Evolutionary conservation across 2,797 vertebrate species (phyloP).

Genomic region (Choloepus didactylus): DNA sequence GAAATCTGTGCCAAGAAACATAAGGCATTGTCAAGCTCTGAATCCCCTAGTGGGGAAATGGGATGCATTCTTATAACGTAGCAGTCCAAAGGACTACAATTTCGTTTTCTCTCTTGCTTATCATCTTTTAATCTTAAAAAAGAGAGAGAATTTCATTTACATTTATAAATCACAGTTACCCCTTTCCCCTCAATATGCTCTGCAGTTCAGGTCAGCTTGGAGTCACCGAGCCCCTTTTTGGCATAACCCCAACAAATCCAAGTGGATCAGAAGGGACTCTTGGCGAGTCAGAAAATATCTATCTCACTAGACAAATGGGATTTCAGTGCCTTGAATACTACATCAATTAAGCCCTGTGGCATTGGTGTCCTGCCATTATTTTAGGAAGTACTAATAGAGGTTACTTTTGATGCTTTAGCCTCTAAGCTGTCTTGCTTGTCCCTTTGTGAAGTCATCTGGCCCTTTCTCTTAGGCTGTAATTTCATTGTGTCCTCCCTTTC

Average conservation of each 20-base stretch:
- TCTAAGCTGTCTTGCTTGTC: neutral
- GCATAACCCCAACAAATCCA: neutral
- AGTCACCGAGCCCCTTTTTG: conserved; percentile 12
- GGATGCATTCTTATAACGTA: neutral
- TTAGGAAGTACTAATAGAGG: neutral
- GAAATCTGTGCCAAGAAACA: conserved; percentile 34
- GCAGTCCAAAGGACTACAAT: neutral
- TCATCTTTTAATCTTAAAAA: conserved; percentile 54
- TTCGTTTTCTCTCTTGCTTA: neutral
- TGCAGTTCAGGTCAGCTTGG: neutral
- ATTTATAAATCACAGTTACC: conserved; percentile 9
- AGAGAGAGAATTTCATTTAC: conserved; percentile 1
- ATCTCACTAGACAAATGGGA: neutral
- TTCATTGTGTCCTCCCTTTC: neutral
- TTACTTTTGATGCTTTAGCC: neutral
- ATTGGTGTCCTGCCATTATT: conserved; percentile 6
- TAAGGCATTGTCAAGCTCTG: neutral
- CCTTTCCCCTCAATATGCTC: neutral
- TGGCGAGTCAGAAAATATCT: neutral
- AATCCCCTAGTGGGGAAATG: neutral
- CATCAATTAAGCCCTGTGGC: neutral
- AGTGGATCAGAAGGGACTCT: neutral
- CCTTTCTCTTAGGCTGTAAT: neutral
- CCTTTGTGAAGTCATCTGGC: neutral
- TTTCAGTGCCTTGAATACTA: neutral